Evolutionary conservation across 2,888 invertebrate species (phyloP).

Genomic region (Caenorhabditis sp.): DNA sequence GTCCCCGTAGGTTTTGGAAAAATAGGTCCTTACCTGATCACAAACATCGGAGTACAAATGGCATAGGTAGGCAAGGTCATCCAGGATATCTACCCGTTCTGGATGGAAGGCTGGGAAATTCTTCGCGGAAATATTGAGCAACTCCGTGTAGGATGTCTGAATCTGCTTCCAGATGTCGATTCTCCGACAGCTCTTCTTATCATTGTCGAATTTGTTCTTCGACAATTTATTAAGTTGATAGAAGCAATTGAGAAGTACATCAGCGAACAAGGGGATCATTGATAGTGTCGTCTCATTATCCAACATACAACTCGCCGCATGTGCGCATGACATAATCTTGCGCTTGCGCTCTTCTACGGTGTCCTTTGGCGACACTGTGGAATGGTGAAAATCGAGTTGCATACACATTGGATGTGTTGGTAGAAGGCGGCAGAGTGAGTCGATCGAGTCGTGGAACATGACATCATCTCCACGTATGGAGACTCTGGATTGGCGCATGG

Average conservation of each 20-base stretch:
- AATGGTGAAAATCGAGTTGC: slow-evolving; percentile 34
- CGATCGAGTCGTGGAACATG: slow-evolving; percentile 47
- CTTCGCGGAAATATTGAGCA: slow-evolving; percentile 57
- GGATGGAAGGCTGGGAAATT: slow-evolving; percentile 58
- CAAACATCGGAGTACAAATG: slow-evolving; percentile 64
- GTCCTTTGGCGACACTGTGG: slow-evolving; percentile 43
- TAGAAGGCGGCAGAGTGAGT: slow-evolving; percentile 33
- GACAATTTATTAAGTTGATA: slow-evolving; percentile 59
- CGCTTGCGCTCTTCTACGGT: slow-evolving; percentile 49
- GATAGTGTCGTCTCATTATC: slow-evolving; percentile 29
- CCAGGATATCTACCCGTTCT: slow-evolving; percentile 61
- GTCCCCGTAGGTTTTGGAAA: neutral
- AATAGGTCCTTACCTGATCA: slow-evolving; percentile 56
- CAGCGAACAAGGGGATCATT: slow-evolving; percentile 57
- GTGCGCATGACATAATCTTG: slow-evolving; percentile 45
- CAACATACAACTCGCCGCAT: slow-evolving; percentile 47
- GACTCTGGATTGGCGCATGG: slow-evolving; percentile 49
- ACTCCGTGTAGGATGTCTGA: slow-evolving; percentile 55
- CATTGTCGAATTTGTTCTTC: slow-evolving; percentile 32
- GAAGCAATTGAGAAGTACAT: slow-evolving; percentile 63
- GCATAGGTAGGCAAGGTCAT: slow-evolving; percentile 64
- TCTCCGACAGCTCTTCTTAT: slow-evolving; percentile 33
- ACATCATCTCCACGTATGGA: slow-evolving; percentile 52
- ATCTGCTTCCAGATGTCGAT: slow-evolving; percentile 55
- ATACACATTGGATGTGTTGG: slow-evolving; percentile 28